Evolutionary conservation across 2,888 invertebrate species (phyloP).

Genomic region (Tipula vernalis): DNA sequence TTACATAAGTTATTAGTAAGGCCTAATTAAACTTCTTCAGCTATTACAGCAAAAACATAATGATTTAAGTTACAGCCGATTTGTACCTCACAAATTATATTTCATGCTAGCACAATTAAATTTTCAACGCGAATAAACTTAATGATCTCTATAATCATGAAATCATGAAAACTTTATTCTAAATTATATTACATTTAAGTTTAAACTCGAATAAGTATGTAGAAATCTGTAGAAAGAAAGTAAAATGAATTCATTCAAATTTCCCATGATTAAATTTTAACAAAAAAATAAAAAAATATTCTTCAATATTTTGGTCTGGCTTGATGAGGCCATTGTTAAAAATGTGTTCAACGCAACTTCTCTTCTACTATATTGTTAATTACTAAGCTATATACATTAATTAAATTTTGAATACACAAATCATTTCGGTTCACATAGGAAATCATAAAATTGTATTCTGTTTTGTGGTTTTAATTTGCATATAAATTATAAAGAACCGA

Average conservation of each 20-base stretch:
- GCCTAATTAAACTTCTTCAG: too few species aligned
- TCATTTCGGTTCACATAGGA: background rate
- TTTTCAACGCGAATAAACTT: too few species aligned
- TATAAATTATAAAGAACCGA: background rate
- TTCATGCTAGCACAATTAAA: too few species aligned
- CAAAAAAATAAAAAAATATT: background rate
- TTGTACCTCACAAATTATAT: too few species aligned
- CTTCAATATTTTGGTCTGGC: background rate
- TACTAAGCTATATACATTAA: too few species aligned
- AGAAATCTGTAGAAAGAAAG: background rate
- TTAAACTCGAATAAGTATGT: background rate
- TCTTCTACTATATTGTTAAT: background rate
- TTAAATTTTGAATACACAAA: background rate
- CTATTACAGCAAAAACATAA: too few species aligned
- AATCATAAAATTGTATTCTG: background rate
- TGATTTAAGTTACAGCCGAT: too few species aligned
- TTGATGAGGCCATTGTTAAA: background rate
- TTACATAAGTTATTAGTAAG: too few species aligned
- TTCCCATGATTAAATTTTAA: background rate
- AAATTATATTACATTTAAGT: too few species aligned
- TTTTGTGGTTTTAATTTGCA: background rate
- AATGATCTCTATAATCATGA: too few species aligned
- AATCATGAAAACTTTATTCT: too few species aligned
- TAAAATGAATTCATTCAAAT: background rate
- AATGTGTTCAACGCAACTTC: background rate